A percentile compares a stretch with the other conserved stretches of the same genome.
Evolutionary conservation across 2,888 invertebrate genomes (phyloP).

Genomic region (Drosophila pseudotalamancana): DNA sequence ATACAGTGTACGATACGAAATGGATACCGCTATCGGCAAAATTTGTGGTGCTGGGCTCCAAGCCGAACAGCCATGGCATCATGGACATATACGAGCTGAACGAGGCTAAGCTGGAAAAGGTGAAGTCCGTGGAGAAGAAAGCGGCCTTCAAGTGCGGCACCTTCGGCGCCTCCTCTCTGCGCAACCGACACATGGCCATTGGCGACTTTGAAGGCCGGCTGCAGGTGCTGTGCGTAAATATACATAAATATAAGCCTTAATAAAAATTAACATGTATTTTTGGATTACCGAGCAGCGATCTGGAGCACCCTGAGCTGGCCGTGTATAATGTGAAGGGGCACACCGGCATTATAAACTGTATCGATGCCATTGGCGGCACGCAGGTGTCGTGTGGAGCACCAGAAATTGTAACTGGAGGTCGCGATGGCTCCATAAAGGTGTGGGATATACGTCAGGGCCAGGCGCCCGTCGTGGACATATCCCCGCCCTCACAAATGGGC

Average conservation of each 20-base stretch:
- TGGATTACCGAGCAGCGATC: conserved; percentile 88
- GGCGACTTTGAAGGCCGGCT: conserved; percentile 95
- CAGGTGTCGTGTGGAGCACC: conserved; percentile 94
- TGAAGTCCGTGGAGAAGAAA: conserved; percentile 91
- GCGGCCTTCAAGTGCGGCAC: conserved; percentile 96
- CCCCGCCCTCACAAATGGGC: conserved; percentile 81
- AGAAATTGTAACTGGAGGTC: conserved; percentile 96
- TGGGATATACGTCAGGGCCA: conserved; percentile 97
- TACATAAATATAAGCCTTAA: conserved; percentile 6
- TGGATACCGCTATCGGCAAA: conserved; percentile 98
- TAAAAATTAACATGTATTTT: neutral
- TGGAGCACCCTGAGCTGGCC: conserved; percentile 89
- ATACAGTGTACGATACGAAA: conserved; percentile 95
- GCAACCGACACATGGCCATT: conserved; percentile 93
- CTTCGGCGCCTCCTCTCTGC: conserved; percentile 94
- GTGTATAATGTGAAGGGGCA: conserved; percentile 93
- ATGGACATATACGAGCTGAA: conserved; percentile 92
- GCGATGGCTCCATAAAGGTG: conserved; percentile 97
- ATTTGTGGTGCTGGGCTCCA: conserved; percentile 94
- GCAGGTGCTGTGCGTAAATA: conserved; percentile 89
- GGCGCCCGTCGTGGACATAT: conserved; percentile 94
- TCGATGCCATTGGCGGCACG: conserved; percentile 95
- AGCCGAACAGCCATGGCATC: conserved; percentile 93
- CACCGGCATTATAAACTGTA: conserved; percentile 93
- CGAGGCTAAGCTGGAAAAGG: conserved; percentile 89